Percentiles rank a stretch among this genome's conserved stretches.
These are phyloP conservation scores for Allygus modestus DNA, from an alignment of 2,888 invertebrate genomes.

Conservation along the genomic window DNA sequence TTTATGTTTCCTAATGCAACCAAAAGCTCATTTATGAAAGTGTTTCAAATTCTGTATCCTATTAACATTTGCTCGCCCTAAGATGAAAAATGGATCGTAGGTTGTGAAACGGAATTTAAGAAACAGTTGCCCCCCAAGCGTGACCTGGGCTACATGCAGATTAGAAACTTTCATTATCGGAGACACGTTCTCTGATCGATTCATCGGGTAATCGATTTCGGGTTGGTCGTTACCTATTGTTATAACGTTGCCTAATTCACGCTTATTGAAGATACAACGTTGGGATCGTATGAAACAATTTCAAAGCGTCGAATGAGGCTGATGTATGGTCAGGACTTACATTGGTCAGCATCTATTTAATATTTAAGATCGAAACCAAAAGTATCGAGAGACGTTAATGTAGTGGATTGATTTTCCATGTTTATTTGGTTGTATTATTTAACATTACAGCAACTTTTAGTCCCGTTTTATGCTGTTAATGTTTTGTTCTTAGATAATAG, in stretches of 20 bases:
- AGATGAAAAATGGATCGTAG: slow-evolving; percentile 25
- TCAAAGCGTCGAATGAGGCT: no score
- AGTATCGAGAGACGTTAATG: no score
- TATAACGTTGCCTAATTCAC: neutral
- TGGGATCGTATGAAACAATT: no score
- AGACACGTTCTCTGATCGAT: neutral
- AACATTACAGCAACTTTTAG: no score
- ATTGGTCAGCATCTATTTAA: no score
- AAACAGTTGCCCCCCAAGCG: slow-evolving; percentile 4
- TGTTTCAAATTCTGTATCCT: slow-evolving; percentile 28
- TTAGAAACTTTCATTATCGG: slow-evolving; percentile 20
- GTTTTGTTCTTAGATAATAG: no score
- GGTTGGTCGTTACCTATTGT: neutral
- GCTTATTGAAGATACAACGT: no score
- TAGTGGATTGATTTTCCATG: no score
- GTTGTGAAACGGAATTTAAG: slow-evolving; percentile 29
- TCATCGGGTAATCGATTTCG: neutral
- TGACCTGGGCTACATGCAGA: slow-evolving; percentile 20
- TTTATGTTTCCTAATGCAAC: neutral
- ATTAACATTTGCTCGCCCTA: slow-evolving; percentile 43
- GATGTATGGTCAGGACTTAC: no score
- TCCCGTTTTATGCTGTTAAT: no score
- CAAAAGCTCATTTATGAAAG: neutral
- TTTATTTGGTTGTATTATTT: no score
- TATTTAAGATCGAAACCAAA: no score